Evolutionary conservation across 2,888 invertebrate genomes (phyloP), one percentile per base, ranked within the genome.

Genomic region (Antitype chi): DNA sequence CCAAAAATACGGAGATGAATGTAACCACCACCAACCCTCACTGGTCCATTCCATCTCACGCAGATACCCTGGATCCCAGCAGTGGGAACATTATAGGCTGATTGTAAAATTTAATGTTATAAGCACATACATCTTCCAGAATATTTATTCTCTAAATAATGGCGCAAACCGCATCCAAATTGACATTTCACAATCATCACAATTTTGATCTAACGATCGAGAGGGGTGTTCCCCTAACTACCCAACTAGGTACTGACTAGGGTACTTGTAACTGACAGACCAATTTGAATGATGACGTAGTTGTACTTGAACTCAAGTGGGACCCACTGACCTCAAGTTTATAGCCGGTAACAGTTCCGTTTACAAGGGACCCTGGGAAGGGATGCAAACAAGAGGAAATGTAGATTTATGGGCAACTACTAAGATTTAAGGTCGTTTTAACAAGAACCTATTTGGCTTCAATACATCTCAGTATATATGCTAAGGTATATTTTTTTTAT

Each of bases 261-360:
- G 78, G 68, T 60, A 59, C 74, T 78, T 72, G 72, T 75, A 77
- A 77, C 70, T 25, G 76, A 84, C 69, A 77, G 67, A 74, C 80
- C 78, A 76, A 80, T 78, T 76, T 83, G 76, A 78, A 85, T 83
- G 80, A 75, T 53, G 72, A 57, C 69, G 52, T 71, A 53, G 63
- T 63, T 11, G 73, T 69, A 76, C 67, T 75, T 80, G 82, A 78
- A 60, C 76, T 53, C 53, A 55, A 82, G 62, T 69, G 76, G 85
- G 62, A 25, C 64, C 68, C 52, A 53, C 49, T 78, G 80, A 82
- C 78, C 74, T 63, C 70, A 62, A 80, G 78, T 81, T 78, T 74
- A 49, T 32, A 47, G 71, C 66, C 57, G 43, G 70, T 78, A 71
- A 76, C 69, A 63, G 68, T 78, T 74, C 63, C 76, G 63, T 57